Evolutionary conservation across 2,113 vertebrate genomes (phyloP), one percentile per base, ranked within the genome.

Genomic region (Hiodon tergisus): DNA sequence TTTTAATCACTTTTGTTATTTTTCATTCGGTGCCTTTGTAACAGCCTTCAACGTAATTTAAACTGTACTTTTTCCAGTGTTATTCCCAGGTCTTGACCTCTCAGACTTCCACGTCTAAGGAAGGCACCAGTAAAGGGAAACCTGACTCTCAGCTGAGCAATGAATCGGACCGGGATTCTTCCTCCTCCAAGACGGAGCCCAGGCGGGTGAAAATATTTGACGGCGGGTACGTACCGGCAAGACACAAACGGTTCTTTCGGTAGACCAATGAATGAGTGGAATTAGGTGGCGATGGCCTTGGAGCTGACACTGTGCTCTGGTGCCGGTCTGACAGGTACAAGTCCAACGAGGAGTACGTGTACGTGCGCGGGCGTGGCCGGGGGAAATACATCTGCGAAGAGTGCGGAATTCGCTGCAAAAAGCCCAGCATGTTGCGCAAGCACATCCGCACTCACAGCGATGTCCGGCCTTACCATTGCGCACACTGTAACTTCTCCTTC

Each of bases 361-460:
- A 99, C 52, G 95, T 99, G 48, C 93, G 97, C 52, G 97, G 97
- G 3, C 93, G 97, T 80, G 97, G 97, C 76, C 92, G 97, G 74
- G 97, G 97, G 70, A 98, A 98, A 78, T 99, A 98, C 79, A 98
- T 98, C 84, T 99, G 97, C 83, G 97, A 99, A 78, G 97, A 99
- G 79, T 99, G 97, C 84, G 97, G 97, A 51, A 99, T 99, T 77
- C 95, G 97, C 74, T 99, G 96, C 86, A 98, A 98, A 89, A 99
- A 99, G 69, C 97, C 97, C 75, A 99, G 97, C 84, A 99, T 99
- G 97, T 88, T 99, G 78, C 96, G 96, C 83, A 99, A 99, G 82
- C 97, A 99, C 80, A 99, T 99, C 78, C 95, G 97, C 78, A 98
- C 97, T 0, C 97, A 99, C 80, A 98, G 97, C 0, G 97, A 99